Percentiles rank a stretch among this genome's conserved stretches.
These are phyloP conservation scores for Callipepla californica DNA, from an alignment of 2,113 vertebrate genomes.

Conservation along the genomic window DNA sequence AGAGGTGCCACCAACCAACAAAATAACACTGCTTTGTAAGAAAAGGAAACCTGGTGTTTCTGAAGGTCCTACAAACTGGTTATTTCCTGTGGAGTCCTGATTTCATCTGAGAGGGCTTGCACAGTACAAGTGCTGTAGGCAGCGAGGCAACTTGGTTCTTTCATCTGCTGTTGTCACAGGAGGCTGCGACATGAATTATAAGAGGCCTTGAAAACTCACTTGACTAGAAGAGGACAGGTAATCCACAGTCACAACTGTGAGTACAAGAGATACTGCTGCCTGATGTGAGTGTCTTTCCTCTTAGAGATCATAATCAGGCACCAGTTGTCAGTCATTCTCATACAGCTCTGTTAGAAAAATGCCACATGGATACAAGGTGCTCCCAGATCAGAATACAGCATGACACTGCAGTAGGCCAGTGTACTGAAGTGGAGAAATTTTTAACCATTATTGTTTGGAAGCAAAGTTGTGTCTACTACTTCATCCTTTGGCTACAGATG, in stretches of 20 bases:
- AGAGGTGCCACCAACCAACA: not conserved
- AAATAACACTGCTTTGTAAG: not conserved
- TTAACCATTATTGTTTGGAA: not conserved
- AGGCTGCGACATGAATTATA: not conserved
- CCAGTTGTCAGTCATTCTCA: not conserved
- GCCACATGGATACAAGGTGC: not conserved
- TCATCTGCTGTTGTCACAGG: not conserved
- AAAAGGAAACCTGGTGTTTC: not conserved
- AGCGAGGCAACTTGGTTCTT: not conserved
- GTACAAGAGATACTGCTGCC: not conserved
- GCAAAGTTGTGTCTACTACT: not conserved
- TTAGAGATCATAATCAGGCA: not conserved
- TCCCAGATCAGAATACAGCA: not conserved
- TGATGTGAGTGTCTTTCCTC: not conserved
- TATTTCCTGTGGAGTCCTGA: not conserved
- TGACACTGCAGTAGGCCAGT: not conserved
- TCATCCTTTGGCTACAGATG: not conserved
- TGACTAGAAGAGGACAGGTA: not conserved
- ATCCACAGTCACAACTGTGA: not conserved
- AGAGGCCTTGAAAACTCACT: not conserved
- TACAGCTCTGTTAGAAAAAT: not conserved
- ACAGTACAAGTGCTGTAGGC: rapidly evolving
- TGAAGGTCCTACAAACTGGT: not conserved
- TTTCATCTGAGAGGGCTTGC: not conserved
- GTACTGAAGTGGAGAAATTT: not conserved